Conservation (phyloP, 2,888 invertebrate genomes). For the Sinodicranocentrus sp. region DNA sequence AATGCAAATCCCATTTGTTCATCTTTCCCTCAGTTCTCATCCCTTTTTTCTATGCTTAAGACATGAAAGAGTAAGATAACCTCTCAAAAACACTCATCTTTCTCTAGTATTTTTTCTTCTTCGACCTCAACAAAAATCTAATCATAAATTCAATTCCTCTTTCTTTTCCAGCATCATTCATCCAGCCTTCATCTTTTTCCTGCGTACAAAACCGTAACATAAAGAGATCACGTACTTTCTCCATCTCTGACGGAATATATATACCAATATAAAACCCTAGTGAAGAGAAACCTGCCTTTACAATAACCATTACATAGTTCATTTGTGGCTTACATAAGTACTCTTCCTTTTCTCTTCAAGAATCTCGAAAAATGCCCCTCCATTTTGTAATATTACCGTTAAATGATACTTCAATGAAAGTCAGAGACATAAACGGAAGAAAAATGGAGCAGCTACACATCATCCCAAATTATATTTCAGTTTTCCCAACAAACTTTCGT, state of each 20-base stretch:
- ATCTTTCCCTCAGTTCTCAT: slow-evolving; percentile 28
- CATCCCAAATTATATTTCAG: too few species aligned
- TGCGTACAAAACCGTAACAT: background rate
- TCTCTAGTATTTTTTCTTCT: background rate
- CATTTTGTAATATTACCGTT: too few species aligned
- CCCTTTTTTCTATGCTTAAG: slow-evolving; percentile 19
- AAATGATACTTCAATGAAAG: too few species aligned
- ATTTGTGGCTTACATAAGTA: slow-evolving; percentile 18
- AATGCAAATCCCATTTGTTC: slow-evolving; percentile 75
- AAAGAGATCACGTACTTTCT: too few species aligned
- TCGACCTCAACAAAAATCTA: slow-evolving; percentile 26
- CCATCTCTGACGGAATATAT: too few species aligned
- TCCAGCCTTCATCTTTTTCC: background rate
- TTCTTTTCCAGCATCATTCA: background rate
- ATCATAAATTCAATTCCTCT: slow-evolving; percentile 55
- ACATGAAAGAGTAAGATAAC: slow-evolving; percentile 22
- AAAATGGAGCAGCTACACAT: too few species aligned
- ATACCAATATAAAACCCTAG: too few species aligned
- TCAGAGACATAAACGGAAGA: too few species aligned
- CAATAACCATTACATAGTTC: background rate
- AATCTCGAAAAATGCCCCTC: too few species aligned
- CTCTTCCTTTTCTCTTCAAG: background rate
- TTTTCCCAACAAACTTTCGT: too few species aligned
- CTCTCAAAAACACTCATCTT: slow-evolving; percentile 67
- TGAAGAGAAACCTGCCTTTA: too few species aligned